phyloP scores from a whole-genome alignment of 2,888 invertebrate genomes.

The Argyra leucocephala region DNA sequence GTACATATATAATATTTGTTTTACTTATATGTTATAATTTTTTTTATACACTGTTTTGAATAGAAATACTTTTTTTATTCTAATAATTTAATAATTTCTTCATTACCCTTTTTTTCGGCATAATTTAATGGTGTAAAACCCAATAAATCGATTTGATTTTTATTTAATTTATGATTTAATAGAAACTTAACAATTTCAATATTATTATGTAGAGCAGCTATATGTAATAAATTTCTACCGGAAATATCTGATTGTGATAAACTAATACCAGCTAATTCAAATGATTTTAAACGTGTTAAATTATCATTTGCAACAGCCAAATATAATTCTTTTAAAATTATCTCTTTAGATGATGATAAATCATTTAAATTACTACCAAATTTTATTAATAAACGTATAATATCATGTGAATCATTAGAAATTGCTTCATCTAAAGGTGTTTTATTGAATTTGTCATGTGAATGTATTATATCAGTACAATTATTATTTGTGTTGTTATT shows the following conservation, averaged over 20 bases:
- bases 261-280: slow-evolving; percentile 58
- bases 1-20: too few relatives aligned
- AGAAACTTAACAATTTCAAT: slow-evolving; percentile 47
- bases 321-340: slow-evolving; percentile 58
- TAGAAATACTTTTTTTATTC: too few relatives aligned
- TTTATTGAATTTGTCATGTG: slow-evolving; percentile 59
- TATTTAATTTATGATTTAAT: slow-evolving; percentile 44
- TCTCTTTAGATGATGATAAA: slow-evolving; percentile 47
- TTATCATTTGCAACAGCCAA: slow-evolving; percentile 54
- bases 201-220: slow-evolving; percentile 54
- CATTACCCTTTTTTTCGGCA: slow-evolving; percentile 36
- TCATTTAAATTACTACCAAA: slow-evolving; percentile 67
- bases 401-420: slow-evolving; percentile 51
- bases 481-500: too few relatives aligned
- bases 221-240: slow-evolving; percentile 59
- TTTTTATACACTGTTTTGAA: too few relatives aligned
- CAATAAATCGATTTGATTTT: slow-evolving; percentile 45
- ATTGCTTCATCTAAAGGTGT: slow-evolving; percentile 65
- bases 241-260: slow-evolving; percentile 53
- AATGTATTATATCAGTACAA: slow-evolving; percentile 80
- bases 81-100: slow-evolving; percentile 26
- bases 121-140: slow-evolving; percentile 51
- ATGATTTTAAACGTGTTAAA: slow-evolving; percentile 50
- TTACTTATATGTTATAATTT: too few relatives aligned
- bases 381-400: slow-evolving; percentile 56